These are phyloP conservation scores for Kryptolebias ocellatus DNA, from an alignment of 2,797 vertebrate species.

Conservation along the genomic window DNA sequence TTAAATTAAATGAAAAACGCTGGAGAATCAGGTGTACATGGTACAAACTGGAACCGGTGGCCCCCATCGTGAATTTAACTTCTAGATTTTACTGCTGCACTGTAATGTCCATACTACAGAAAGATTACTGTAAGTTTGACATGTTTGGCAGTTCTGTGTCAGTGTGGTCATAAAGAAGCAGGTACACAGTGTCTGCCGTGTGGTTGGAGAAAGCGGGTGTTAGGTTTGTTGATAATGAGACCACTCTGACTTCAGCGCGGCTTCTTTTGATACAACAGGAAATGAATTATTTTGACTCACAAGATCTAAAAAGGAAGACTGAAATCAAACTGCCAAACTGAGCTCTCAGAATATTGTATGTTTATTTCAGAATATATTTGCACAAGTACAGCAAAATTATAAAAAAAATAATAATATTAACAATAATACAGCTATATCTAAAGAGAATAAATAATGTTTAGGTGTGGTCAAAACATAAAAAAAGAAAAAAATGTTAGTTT, in stretches of 20 bases:
- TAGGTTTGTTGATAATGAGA: slow-evolving; percentile 28
- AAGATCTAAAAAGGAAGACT: background rate
- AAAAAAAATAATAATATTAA: background rate
- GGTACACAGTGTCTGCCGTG: background rate
- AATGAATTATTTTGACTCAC: slow-evolving; percentile 1
- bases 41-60: background rate
- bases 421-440: background rate
- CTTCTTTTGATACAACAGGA: slow-evolving; percentile 30
- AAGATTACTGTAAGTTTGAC: background rate
- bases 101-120: no score
- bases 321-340: background rate
- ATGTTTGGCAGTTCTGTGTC: background rate
- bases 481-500: background rate
- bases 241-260: slow-evolving; percentile 9
- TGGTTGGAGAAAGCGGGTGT: slow-evolving; percentile 28
- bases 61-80: background rate
- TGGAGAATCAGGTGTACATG: background rate
- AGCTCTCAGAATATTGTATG: background rate
- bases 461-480: slow-evolving; percentile 16
- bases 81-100: background rate
- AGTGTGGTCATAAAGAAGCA: background rate
- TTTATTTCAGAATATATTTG: slow-evolving; percentile 41
- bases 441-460: slow-evolving; percentile 45
- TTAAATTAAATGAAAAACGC: background rate
- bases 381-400: slow-evolving; percentile 14